Evolutionary conservation across 2,113 vertebrate genomes (phyloP).

Genomic region (Polypterus senegalus): DNA sequence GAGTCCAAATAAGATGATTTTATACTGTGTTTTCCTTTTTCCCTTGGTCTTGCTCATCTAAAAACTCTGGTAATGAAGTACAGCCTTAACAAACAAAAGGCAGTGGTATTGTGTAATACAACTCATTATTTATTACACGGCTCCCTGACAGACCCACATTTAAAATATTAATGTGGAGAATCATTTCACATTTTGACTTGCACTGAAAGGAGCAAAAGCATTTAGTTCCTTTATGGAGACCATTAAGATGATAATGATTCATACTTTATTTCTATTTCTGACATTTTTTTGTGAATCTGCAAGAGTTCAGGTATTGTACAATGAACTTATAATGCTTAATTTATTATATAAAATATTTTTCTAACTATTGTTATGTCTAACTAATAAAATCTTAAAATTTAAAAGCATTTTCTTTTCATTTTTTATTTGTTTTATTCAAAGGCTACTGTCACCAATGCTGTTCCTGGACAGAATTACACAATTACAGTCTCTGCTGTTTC

Average conservation of each 20-base stretch:
- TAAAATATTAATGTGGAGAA: constrained; percentile 86
- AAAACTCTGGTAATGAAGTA: too few species aligned
- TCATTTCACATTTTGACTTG: constrained; percentile 49
- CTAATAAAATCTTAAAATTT: too few species aligned
- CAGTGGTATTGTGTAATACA: constrained; percentile 77
- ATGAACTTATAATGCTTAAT: too few species aligned
- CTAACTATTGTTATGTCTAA: too few species aligned
- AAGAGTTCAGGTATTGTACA: constrained; percentile 52
- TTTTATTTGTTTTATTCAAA: constrained; percentile 33
- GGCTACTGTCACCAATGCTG: constrained; percentile 56
- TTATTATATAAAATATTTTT: too few species aligned
- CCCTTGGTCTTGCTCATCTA: too few species aligned
- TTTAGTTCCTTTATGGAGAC: constrained; percentile 43
- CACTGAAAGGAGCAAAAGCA: constrained; percentile 32
- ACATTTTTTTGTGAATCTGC: constrained; percentile 38
- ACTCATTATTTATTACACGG: constrained; percentile 81
- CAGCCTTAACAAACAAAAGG: constrained; percentile 48
- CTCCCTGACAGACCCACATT: constrained; percentile 62
- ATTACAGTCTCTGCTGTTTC: constrained; percentile 62
- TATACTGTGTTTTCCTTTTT: too few species aligned
- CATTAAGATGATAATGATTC: constrained; percentile 41
- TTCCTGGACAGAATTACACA: constrained; percentile 59
- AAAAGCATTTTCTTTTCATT: background rate
- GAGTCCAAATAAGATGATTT: too few species aligned
- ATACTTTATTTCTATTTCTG: constrained; percentile 34